A percentile compares a stretch with the other conserved stretches of the same genome.
phyloP scores from a whole-genome alignment of 2,797 vertebrate genomes.

The Ara ararauna region DNA sequence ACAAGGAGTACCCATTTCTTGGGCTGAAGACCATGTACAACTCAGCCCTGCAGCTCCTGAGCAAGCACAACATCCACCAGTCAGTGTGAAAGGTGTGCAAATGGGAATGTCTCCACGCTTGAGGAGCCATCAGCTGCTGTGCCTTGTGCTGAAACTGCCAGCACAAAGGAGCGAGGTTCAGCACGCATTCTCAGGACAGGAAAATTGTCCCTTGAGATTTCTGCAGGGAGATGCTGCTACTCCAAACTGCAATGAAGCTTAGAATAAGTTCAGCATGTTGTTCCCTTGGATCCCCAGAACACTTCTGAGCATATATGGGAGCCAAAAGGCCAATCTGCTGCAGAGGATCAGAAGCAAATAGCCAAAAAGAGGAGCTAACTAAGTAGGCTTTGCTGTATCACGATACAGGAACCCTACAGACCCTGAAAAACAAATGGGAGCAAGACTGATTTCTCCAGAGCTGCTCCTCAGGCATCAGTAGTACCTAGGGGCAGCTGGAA shows the following conservation, averaged over 20 bases:
- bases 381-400: neutral
- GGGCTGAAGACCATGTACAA: neutral
- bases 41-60: neutral
- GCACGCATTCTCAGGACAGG: neutral
- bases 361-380: neutral
- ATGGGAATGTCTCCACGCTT: neutral
- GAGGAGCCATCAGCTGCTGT: neutral
- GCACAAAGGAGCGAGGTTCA: neutral
- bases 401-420: neutral
- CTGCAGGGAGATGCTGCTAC: neutral
- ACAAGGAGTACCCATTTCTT: neutral
- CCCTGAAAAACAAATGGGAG: neutral
- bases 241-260: neutral
- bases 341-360: neutral
- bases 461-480: neutral
- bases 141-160: rapidly evolving
- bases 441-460: neutral
- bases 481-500: neutral
- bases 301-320: neutral
- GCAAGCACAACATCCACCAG: neutral
- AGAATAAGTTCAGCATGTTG: neutral
- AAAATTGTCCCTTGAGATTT: neutral
- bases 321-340: neutral
- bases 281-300: neutral
- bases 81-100: neutral